Evolutionary conservation across 2,888 invertebrate genomes (phyloP).

Genomic region (Torymus aiolomorphi): DNA sequence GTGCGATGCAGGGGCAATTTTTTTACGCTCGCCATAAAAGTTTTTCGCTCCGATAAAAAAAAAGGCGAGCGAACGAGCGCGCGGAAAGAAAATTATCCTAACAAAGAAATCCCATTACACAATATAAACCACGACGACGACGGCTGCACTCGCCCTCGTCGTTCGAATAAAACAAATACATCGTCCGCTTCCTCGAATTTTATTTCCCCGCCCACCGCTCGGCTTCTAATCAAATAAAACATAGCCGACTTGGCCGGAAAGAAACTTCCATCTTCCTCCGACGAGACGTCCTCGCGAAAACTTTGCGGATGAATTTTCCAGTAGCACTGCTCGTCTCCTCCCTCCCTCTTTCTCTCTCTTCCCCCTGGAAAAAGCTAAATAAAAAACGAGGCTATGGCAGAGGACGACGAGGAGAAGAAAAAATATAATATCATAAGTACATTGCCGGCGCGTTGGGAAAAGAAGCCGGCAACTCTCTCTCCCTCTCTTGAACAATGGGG

Average conservation of each 20-base stretch:
- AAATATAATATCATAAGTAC: constrained; percentile 31
- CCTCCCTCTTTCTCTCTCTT: too few species aligned
- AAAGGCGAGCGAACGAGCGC: not conserved
- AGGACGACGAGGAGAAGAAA: not conserved
- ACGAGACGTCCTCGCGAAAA: constrained; percentile 19
- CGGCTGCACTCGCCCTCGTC: not conserved
- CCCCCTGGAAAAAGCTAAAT: not conserved
- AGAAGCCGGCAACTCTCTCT: constrained; percentile 17
- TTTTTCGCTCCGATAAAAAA: constrained; percentile 36
- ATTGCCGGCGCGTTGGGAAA: not conserved
- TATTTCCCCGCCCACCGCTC: constrained; percentile 28
- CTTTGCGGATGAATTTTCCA: constrained; percentile 50
- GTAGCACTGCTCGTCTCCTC: not conserved
- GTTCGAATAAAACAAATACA: constrained; percentile 43
- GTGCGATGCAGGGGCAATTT: constrained; percentile 17
- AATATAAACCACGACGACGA: constrained; percentile 36
- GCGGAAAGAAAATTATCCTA: constrained; percentile 52
- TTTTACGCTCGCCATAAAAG: constrained; percentile 45
- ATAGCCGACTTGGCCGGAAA: constrained; percentile 38
- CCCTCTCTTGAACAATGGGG: not conserved
- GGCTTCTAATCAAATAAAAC: constrained; percentile 53
- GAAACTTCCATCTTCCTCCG: constrained; percentile 35
- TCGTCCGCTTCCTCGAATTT: constrained; percentile 19
- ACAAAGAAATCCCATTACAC: constrained; percentile 53
- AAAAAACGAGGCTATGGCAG: constrained; percentile 2